phyloP scores from a whole-genome alignment of 2,797 vertebrate genomes.

The Catamblyrhynchus diadema region DNA sequence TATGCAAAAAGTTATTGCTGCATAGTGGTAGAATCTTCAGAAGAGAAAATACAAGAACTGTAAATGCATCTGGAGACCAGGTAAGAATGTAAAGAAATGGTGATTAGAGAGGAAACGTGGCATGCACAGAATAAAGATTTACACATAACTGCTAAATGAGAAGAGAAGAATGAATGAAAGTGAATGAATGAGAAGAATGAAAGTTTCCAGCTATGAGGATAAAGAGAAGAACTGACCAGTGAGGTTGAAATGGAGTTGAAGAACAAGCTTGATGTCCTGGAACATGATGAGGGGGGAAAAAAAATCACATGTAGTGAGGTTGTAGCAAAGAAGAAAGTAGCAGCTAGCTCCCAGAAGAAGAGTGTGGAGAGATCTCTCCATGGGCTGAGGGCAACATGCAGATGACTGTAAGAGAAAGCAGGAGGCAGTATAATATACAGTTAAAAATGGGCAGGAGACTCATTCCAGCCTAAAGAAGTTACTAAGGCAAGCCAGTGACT shows the following conservation, averaged over 20 bases:
- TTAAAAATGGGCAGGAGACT: not conserved
- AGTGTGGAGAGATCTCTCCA: not conserved
- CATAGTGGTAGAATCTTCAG: constrained; percentile 62
- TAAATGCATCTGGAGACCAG: constrained; percentile 62
- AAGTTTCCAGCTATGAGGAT: constrained; percentile 52
- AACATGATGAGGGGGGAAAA: not conserved
- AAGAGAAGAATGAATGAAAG: constrained; percentile 65
- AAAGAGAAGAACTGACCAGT: constrained; percentile 64
- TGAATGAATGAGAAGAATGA: constrained; percentile 70
- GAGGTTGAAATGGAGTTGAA: constrained; percentile 57
- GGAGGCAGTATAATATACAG: not conserved
- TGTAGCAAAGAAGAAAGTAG: constrained; percentile 24
- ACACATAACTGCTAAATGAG: constrained; percentile 56
- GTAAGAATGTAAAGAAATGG: constrained; percentile 54
- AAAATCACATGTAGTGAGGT: not conserved
- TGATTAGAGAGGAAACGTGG: constrained; percentile 60
- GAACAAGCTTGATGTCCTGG: constrained; percentile 30
- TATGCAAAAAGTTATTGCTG: constrained; percentile 61
- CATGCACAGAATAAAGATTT: constrained; percentile 55
- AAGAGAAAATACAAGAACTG: constrained; percentile 62
- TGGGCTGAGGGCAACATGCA: not conserved
- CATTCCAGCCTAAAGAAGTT: not conserved
- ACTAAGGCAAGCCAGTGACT: not conserved
- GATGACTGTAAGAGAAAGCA: not conserved
- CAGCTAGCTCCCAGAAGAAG: constrained; percentile 4